Evolutionary conservation across 2,888 invertebrate species (phyloP).

Genomic region (Heliconius cydno): DNA sequence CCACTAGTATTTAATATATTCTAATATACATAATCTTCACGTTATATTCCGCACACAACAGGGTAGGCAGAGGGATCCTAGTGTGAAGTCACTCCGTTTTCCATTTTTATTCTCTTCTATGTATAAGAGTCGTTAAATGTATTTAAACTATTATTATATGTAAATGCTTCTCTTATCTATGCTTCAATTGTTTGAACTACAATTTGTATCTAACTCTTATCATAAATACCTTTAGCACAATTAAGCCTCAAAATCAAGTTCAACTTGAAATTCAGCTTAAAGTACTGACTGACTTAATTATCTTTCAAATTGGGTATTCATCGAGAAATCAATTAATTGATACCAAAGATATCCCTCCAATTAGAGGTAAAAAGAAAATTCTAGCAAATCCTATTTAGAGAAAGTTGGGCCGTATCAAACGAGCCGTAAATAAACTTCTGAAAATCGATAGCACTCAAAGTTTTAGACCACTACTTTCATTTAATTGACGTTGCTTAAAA

Average conservation of each 20-base stretch:
- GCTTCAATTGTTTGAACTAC: neutral
- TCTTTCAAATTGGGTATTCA: slow-evolving; percentile 13
- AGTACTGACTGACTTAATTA: neutral
- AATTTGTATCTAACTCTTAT: neutral
- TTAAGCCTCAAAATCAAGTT: neutral
- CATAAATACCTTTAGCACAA: neutral
- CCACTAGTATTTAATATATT: too few relatives aligned
- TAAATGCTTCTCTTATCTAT: neutral
- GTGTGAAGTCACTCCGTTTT: too few relatives aligned
- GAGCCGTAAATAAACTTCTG: slow-evolving; percentile 13
- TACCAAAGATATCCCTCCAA: slow-evolving; percentile 9
- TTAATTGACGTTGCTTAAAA: slow-evolving; percentile 20
- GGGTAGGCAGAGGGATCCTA: too few relatives aligned
- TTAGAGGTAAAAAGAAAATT: slow-evolving; percentile 9
- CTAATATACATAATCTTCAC: too few relatives aligned
- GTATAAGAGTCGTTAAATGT: too few relatives aligned
- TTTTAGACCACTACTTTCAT: neutral
- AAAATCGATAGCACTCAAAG: slow-evolving; percentile 17
- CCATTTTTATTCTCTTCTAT: too few relatives aligned
- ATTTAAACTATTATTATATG: neutral
- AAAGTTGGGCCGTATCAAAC: slow-evolving; percentile 13
- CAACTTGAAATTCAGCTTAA: neutral
- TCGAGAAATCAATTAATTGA: slow-evolving; percentile 7
- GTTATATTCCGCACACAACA: too few relatives aligned
- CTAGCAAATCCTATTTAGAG: slow-evolving; percentile 4